Conservation (phyloP, 2,888 invertebrate genomes). For the Rhimphoctona megacephalus region DNA sequence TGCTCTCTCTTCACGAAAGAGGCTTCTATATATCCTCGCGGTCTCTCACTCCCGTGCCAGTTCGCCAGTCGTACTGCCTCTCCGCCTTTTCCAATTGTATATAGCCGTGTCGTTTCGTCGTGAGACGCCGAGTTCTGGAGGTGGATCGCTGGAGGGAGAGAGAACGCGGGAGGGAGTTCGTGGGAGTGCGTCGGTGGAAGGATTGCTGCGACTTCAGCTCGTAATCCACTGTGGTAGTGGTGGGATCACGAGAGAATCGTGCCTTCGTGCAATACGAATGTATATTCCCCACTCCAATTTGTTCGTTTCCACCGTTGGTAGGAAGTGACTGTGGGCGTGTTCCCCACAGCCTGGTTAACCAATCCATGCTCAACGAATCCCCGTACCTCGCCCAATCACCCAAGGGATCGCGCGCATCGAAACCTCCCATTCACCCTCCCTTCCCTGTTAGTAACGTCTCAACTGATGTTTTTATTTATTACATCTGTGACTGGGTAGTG, state of each 20-base stretch:
- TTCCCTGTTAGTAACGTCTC: constrained; percentile 64
- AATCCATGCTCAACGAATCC: constrained; percentile 75
- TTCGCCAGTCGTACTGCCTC: constrained; percentile 69
- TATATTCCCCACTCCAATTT: constrained; percentile 56
- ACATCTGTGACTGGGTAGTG: constrained; percentile 85
- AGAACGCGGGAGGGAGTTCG: constrained; percentile 53
- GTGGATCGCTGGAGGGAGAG: constrained; percentile 37
- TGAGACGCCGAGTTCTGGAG: constrained; percentile 54
- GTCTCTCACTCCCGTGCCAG: constrained; percentile 84
- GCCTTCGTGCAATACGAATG: constrained; percentile 55
- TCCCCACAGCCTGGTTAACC: constrained; percentile 65
- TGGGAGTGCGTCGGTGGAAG: constrained; percentile 70
- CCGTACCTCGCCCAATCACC: constrained; percentile 75
- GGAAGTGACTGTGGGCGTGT: constrained; percentile 72
- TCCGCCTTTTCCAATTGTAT: constrained; percentile 67
- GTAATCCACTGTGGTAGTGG: constrained; percentile 50
- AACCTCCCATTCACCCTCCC: constrained; percentile 76
- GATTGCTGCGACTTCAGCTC: constrained; percentile 47
- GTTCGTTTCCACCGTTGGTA: constrained; percentile 52
- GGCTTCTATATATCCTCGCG: constrained; percentile 59
- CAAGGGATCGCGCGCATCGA: constrained; percentile 76
- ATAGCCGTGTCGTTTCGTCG: constrained; percentile 56
- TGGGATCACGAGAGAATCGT: constrained; percentile 60
- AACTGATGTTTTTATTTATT: constrained; percentile 85
- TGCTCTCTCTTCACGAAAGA: constrained; percentile 62